These are phyloP conservation scores for Harmothoe impar DNA, from an alignment of 2,888 invertebrate genomes.

Conservation along the genomic window DNA sequence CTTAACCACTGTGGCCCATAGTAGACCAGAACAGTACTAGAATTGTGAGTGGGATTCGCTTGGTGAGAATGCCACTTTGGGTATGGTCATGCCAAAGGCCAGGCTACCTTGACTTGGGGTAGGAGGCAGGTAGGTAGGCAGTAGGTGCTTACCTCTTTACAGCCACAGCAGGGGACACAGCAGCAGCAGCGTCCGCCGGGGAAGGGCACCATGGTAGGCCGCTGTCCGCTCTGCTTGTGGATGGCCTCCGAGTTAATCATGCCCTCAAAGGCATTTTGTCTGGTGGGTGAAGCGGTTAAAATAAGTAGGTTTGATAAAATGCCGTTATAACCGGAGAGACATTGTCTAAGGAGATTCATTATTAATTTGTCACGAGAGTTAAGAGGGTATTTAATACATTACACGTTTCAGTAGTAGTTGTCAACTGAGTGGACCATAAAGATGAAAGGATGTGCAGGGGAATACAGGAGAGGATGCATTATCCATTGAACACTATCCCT, in stretches of 20 bases:
- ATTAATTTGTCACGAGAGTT: background rate
- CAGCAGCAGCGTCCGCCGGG: constrained; percentile 85
- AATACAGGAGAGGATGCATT: background rate
- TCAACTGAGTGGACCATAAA: background rate
- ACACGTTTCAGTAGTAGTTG: too few species aligned
- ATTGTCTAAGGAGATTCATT: background rate
- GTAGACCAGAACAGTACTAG: too few species aligned
- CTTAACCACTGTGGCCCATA: too few species aligned
- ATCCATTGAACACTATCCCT: constrained; percentile 38
- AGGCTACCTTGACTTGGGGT: too few species aligned
- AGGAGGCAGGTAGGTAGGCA: too few species aligned
- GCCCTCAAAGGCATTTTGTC: constrained; percentile 77
- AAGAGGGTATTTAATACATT: too few species aligned
- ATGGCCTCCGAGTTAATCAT: constrained; percentile 87
- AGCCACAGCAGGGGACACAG: constrained; percentile 73
- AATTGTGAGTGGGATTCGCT: too few species aligned
- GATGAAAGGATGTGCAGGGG: background rate
- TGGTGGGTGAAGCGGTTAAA: constrained; percentile 64
- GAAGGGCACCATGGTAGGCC: constrained; percentile 90
- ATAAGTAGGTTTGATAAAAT: background rate
- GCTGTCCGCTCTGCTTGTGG: constrained; percentile 88
- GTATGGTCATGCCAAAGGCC: too few species aligned
- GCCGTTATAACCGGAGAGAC: background rate
- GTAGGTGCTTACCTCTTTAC: constrained; percentile 74
- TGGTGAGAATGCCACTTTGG: too few species aligned